phyloP scores from a whole-genome alignment of 1,140 invertebrate genomes.

The Riptortus pedestris region DNA sequence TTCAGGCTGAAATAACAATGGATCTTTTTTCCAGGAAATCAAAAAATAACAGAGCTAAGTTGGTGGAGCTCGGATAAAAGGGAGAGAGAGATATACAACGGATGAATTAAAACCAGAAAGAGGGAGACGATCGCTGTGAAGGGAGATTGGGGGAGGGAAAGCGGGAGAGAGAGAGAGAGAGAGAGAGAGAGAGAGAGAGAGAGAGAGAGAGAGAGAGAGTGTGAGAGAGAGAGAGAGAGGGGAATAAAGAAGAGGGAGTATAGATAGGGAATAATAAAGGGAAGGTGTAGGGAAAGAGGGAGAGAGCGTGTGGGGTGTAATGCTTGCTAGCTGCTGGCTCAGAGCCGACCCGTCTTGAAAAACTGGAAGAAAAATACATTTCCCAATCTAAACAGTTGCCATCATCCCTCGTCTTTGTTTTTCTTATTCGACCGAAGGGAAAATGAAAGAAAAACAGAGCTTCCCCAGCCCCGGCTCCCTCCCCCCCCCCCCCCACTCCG shows the following conservation, averaged over 20 bases:
- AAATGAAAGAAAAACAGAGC: conserved; percentile 32
- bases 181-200: background rate
- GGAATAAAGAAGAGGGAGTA: no score
- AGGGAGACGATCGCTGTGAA: background rate
- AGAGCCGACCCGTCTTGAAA: no score
- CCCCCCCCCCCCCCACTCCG: background rate
- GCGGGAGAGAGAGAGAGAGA: background rate
- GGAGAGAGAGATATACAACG: conserved; percentile 12
- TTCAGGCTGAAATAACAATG: no score
- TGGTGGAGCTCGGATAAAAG: background rate
- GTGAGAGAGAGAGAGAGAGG: background rate
- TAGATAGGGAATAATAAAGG: conserved; percentile 21
- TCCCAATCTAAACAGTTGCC: conserved; percentile 32
- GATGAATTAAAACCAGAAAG: no score
- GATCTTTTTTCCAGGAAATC: no score
- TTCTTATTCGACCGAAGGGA: conserved; percentile 31
- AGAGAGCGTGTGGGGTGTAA: background rate
- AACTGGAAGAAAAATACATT: conserved; percentile 32
- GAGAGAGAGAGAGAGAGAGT: conserved; percentile 1
- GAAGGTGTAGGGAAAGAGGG: background rate
- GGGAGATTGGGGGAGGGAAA: background rate
- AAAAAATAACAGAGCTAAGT: background rate
- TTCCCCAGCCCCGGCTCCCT: background rate
- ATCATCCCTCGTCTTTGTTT: conserved; percentile 31
- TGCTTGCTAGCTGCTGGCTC: background rate